A percentile compares a stretch with the other conserved stretches of the same genome.
Conservation (phyloP, 2,113 vertebrate species). For the Scomber scombrus region DNA sequence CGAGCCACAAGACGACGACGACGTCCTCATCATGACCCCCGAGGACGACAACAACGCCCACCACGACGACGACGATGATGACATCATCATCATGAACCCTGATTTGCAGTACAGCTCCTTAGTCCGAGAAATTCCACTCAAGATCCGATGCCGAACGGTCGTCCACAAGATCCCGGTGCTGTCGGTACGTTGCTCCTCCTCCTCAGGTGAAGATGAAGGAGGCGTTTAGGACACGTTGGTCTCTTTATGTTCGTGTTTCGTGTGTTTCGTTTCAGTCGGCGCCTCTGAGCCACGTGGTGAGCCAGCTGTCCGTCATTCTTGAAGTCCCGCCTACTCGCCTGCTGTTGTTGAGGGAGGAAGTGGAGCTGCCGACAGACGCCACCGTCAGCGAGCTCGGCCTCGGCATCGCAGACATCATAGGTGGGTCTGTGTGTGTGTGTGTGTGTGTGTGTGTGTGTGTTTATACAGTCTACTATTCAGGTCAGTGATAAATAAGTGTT, state of each 20-base stretch:
- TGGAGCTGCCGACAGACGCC: slow-evolving; percentile 70
- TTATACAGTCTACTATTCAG: too few relatives aligned
- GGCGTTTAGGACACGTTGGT: background rate
- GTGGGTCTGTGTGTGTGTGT: slow-evolving; percentile 61
- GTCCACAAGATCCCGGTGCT: slow-evolving; percentile 80
- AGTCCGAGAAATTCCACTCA: slow-evolving; percentile 77
- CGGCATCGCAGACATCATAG: slow-evolving; percentile 86
- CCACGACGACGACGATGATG: slow-evolving; percentile 43
- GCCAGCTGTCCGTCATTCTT: slow-evolving; percentile 77
- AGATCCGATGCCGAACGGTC: slow-evolving; percentile 81
- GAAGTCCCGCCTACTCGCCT: slow-evolving; percentile 76
- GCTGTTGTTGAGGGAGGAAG: slow-evolving; percentile 79
- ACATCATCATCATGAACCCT: slow-evolving; percentile 53
- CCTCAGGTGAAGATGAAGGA: too few relatives aligned
- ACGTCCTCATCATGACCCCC: background rate
- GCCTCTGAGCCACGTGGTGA: slow-evolving; percentile 71
- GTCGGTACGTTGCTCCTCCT: slow-evolving; percentile 64
- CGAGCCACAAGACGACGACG: background rate
- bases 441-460: background rate
- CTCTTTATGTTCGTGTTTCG: background rate
- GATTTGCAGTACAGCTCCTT: background rate
- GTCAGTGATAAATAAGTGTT: too few relatives aligned
- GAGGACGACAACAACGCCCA: slow-evolving; percentile 5
- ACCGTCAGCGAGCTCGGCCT: slow-evolving; percentile 77
- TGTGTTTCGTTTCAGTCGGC: slow-evolving; percentile 70